Evolutionary conservation across 2,888 invertebrate genomes (phyloP), one percentile per base, ranked within the genome.

Genomic region (Anthophora plumipes): DNA sequence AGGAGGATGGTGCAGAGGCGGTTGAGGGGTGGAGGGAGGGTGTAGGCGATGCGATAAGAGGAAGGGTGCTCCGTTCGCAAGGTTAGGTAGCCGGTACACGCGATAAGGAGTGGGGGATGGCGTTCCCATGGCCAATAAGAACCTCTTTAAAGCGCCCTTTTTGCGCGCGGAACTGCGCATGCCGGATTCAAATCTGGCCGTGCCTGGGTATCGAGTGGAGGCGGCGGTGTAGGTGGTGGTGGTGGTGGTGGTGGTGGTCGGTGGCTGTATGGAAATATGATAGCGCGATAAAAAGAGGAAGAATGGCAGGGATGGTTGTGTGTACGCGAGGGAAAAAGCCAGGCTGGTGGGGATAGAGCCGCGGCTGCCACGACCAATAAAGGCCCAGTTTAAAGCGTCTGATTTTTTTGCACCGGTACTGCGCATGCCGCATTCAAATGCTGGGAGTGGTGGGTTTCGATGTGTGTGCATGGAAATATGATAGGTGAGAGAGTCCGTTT

Each of bases 391-490:
- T 88, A 88, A 88, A 88, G 79, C 88, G 82, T 25, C 75, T 75
- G 57, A 72, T 76, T 89, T 89, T 88, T 86, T 82, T 78, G 63
- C 88, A 69, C 74, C 77, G 80, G 71, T 77, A 90, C 89, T 91
- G 93, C 92, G 92, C 92, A 93, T 91, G 92, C 88, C 90, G 85
- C 90, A 92, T 92, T 92, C 90, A 92, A 92, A 92, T 92, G 85
- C 84, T 81, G 87, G 88, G 84, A 85, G 86, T 86, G 89, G 85
- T 85, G 81, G 85, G 79, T 63, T 66, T 7, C 81, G 73, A 82
- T 80, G 76, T 82, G 85, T 82, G 79, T 78, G 82, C 88, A 90
- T 91, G 89, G 89, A 90, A 91, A 90, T 91, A 90, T 90, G 89
- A 90, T 89, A 89, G 89, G 86, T 87, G 84, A 85, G 75, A 85